These are phyloP conservation scores for Chaetogeoica ovagalla DNA, from an alignment of 2,888 invertebrate genomes.

Conservation along the genomic window DNA sequence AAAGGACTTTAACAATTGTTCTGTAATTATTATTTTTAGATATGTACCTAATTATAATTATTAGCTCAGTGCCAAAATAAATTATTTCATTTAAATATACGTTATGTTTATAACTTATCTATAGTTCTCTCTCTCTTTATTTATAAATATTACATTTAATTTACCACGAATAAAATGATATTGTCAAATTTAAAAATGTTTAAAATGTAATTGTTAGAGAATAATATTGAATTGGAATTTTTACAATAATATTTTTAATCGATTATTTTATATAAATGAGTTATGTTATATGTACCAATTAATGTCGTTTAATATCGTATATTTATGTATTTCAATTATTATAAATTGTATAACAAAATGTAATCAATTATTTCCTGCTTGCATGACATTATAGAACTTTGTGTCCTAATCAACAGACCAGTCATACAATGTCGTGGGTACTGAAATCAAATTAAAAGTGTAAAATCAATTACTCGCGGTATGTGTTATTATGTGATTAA, in stretches of 20 bases:
- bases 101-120: neutral
- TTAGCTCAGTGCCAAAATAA: conserved; percentile 42
- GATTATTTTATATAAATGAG: neutral
- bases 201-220: neutral
- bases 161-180: neutral
- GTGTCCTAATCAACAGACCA: neutral
- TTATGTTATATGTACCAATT: neutral
- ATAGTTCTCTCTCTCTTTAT: too few relatives aligned
- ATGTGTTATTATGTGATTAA: neutral
- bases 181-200: neutral
- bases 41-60: neutral
- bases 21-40: neutral
- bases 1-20: neutral
- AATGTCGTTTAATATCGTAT: neutral
- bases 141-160: neutral
- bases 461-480: neutral
- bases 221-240: neutral
- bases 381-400: neutral
- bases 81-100: neutral
- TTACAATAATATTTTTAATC: conserved; percentile 20
- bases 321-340: neutral
- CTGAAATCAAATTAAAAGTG: neutral
- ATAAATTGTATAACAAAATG: neutral
- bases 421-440: neutral
- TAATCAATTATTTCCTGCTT: neutral